Conservation (phyloP, 2,797 vertebrate species). For the Lerista edwardsae region DNA sequence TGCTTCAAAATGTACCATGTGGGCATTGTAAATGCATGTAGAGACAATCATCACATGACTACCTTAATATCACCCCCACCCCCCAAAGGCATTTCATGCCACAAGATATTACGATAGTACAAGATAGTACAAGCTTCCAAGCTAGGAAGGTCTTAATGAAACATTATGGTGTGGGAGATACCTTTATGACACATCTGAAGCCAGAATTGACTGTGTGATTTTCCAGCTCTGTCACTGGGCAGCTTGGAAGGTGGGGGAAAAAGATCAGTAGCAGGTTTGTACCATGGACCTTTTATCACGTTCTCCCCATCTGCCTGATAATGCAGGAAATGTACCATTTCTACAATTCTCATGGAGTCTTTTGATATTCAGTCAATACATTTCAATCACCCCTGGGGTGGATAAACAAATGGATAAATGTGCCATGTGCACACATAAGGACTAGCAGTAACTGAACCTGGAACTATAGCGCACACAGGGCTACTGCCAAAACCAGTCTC, state of each 20-base stretch:
- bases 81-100: not conserved
- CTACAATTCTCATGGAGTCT: not conserved
- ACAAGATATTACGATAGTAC: not conserved
- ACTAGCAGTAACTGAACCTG: not conserved
- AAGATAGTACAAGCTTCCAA: too few species aligned
- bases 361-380: not conserved
- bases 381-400: not conserved
- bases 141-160: not conserved
- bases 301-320: conserved; percentile 15
- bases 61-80: not conserved
- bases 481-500: not conserved
- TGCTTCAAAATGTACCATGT: not conserved
- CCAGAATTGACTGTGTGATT: not conserved
- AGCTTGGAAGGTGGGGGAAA: not conserved
- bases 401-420: not conserved
- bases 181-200: not conserved
- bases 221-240: not conserved
- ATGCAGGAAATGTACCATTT: not conserved
- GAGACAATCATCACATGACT: not conserved
- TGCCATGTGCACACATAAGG: not conserved
- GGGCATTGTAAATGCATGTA: not conserved
- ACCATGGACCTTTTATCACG: rapidly evolving
- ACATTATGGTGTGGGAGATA: not conserved
- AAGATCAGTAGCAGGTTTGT: rapidly evolving
- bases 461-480: not conserved